Base-by-base conservation (phyloP, 1,140 invertebrate genomes). In the Drosophila miranda region DNA sequence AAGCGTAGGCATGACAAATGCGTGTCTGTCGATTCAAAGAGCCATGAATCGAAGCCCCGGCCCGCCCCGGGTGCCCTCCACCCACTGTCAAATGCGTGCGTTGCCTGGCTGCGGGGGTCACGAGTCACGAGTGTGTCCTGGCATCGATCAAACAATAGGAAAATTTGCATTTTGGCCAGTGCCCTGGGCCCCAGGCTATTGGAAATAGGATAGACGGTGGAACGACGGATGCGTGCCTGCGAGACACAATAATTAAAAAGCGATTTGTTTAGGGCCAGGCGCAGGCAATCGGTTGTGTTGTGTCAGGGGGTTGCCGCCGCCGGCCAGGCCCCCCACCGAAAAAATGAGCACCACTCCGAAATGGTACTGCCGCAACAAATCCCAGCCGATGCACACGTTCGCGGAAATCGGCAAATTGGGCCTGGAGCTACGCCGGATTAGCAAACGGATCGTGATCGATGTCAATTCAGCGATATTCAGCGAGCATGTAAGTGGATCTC, bases 361-460 rank as follows among this genome's bases (percentile, higher is more conserved):
- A 70, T 90, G 88, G 88, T 90, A 90, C 83, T 90, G 88, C 84
- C 88, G 88, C 69, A 90, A 90, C 74, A 90, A 90, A 89, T 89
- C 88, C 60, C 87, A 89, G 78, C 88, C 87, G 52, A 88, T 90
- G 80, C 87, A 90, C 72, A 89, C 88, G 63, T 90, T 90, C 70
- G 77, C 80, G 71, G 88, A 90, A 81, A 88, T 90, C 53, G 76
- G 71, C 21, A 90, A 88, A 66, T 63, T 90, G 59, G 88, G 88
- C 50, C 67, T 88, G 61, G 88, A 90, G 52, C 53, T 90, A 51
- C 75, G 88, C 9, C 82, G 80, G 50, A 88, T 90, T 45, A 90
- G 83, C 42, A 89, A 90, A 49, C 74, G 88, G 11, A 86, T 90
- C 51, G 78, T 89, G 49, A 89, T 90, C 64, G 88, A 90, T 78